Conservation (phyloP, 2,888 invertebrate species). For the Deilephila porcellus region DNA sequence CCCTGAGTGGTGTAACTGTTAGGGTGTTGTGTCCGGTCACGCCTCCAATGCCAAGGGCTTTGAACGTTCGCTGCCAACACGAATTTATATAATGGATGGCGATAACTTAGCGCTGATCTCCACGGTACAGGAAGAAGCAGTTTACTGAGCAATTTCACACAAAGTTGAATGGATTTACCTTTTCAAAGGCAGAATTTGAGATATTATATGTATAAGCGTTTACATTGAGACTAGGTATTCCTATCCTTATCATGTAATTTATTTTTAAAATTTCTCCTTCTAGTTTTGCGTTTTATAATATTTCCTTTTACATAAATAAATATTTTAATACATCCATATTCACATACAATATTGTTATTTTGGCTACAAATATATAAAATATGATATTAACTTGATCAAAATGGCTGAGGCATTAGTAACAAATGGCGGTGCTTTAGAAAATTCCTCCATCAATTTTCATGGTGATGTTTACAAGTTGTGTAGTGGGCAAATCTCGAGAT, state of each 20-base stretch:
- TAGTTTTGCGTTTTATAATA: too few relatives aligned
- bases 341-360: background rate
- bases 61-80: background rate
- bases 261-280: too few relatives aligned
- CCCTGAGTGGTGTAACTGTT: conserved; percentile 15
- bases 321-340: too few relatives aligned
- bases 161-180: too few relatives aligned
- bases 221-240: too few relatives aligned
- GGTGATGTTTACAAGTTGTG: conserved; percentile 22
- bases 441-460: conserved; percentile 24
- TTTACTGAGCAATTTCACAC: background rate
- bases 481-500: conserved; percentile 24
- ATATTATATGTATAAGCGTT: too few relatives aligned
- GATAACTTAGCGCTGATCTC: background rate
- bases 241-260: too few relatives aligned
- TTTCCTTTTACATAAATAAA: too few relatives aligned
- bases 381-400: background rate
- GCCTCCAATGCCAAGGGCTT: conserved; percentile 45
- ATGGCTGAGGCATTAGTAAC: background rate
- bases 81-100: background rate
- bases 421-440: background rate
- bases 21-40: conserved; percentile 53
- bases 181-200: too few relatives aligned
- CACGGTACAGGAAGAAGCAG: background rate
- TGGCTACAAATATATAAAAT: background rate